A percentile compares a stretch with the other conserved stretches of the same genome.
Conservation (phyloP, 2,113 vertebrate species). For the Pollachius pollachius region DNA sequence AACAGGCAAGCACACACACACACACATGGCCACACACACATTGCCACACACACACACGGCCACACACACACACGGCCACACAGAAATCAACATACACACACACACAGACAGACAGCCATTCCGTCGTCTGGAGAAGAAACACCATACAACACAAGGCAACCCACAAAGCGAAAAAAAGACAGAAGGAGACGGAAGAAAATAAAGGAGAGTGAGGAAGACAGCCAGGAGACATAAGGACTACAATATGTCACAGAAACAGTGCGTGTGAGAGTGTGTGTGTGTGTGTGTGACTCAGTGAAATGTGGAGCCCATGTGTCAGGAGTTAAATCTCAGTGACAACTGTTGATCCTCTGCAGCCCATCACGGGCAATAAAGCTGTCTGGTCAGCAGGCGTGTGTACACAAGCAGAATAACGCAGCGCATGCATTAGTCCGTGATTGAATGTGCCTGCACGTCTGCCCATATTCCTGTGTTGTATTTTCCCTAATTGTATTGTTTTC, state of each 20-base stretch:
- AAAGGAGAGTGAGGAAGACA: background rate
- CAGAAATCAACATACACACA: too few species aligned
- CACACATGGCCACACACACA: too few species aligned
- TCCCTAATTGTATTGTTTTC: too few species aligned
- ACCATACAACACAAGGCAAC: background rate
- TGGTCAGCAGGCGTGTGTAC: conserved; percentile 33
- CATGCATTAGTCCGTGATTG: background rate
- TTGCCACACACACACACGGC: too few species aligned
- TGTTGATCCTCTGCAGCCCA: conserved; percentile 46
- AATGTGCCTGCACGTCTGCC: background rate
- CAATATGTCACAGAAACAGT: conserved; percentile 29
- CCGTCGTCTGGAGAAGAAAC: too few species aligned
- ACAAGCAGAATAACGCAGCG: conserved; percentile 12
- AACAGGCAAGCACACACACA: too few species aligned
- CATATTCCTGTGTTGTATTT: background rate
- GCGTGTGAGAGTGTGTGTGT: background rate
- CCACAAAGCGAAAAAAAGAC: background rate
- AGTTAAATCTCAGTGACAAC: conserved; percentile 57
- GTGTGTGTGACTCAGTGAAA: conserved; percentile 48
- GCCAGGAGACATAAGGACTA: conserved; percentile 23
- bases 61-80: too few species aligned
- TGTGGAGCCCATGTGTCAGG: conserved; percentile 63
- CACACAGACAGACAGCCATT: too few species aligned
- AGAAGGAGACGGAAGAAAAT: background rate
- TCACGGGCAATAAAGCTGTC: conserved; percentile 44